A percentile compares a stretch with the other conserved stretches of the same genome.
These are phyloP conservation scores for Cephonodes hylas DNA, from an alignment of 2,888 invertebrate genomes.

Conservation along the genomic window DNA sequence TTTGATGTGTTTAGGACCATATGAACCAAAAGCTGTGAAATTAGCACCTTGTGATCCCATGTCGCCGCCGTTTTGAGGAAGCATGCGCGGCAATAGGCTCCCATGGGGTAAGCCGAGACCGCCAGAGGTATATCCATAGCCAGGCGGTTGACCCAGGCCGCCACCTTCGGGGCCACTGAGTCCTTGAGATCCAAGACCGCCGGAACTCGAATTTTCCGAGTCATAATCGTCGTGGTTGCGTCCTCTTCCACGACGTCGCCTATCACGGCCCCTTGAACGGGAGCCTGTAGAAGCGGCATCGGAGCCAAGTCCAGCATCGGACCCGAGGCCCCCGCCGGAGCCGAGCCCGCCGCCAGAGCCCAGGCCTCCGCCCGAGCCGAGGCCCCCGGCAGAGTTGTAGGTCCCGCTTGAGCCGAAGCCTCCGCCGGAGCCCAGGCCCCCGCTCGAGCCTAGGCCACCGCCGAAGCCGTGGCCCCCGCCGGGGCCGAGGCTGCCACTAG, in stretches of 20 bases:
- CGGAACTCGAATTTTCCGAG: constrained; percentile 43
- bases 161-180: constrained; percentile 47
- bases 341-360: constrained; percentile 42
- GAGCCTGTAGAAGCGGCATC: constrained; percentile 31
- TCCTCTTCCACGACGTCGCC: constrained; percentile 72
- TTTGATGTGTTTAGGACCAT: constrained; percentile 59
- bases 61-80: constrained; percentile 57
- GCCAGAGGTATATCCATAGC: constrained; percentile 61
- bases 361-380: constrained; percentile 22
- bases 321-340: constrained; percentile 37
- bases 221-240: constrained; percentile 59
- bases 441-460: constrained; percentile 35
- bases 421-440: constrained; percentile 32
- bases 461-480: constrained; percentile 39
- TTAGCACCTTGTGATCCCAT: constrained; percentile 64
- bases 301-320: constrained; percentile 30
- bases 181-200: constrained; percentile 52
- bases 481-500: constrained; percentile 41
- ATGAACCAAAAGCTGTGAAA: constrained; percentile 74
- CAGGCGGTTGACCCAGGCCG: constrained; percentile 49
- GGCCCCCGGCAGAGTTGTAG: constrained; percentile 34
- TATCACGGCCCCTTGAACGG: constrained; percentile 58
- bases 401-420: constrained; percentile 40
- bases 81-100: constrained; percentile 72
- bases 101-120: constrained; percentile 72